These are phyloP conservation scores for Chunga burmeisteri DNA, from an alignment of 2,113 vertebrate species.

Conservation along the genomic window DNA sequence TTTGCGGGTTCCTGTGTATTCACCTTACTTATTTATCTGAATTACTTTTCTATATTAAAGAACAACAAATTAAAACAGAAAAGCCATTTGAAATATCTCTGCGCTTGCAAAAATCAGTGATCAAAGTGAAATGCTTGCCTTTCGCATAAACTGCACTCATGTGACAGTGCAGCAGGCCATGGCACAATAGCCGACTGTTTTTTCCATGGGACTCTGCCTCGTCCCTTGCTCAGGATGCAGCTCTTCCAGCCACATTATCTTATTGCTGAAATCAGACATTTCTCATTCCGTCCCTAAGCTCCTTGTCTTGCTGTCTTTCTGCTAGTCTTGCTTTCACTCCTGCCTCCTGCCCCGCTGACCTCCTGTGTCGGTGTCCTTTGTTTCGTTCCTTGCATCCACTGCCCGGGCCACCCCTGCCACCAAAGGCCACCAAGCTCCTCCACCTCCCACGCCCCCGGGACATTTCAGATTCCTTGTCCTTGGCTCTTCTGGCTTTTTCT, in stretches of 20 bases:
- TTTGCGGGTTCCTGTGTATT: not conserved
- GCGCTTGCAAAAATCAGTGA: not conserved
- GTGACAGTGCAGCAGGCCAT: not conserved
- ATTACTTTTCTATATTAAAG: not conserved
- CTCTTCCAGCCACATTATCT: not conserved
- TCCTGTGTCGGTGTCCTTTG: rapidly evolving
- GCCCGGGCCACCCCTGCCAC: not conserved
- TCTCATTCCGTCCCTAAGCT: not conserved
- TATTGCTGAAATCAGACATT: not conserved
- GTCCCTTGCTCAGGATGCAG: not conserved
- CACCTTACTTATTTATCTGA: not conserved
- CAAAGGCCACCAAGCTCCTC: not conserved
- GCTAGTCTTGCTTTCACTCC: not conserved
- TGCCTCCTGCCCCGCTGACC: not conserved
- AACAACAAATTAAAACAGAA: not conserved
- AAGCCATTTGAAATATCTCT: not conserved
- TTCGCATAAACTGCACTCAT: not conserved
- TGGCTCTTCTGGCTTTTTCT: not conserved
- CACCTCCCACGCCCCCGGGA: not conserved
- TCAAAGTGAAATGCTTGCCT: not conserved
- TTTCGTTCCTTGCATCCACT: not conserved
- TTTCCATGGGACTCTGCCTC: rapidly evolving
- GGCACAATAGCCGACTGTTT: rapidly evolving
- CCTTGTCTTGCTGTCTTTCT: not conserved
- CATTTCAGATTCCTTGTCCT: not conserved